These are phyloP conservation scores for Podarcis cretensis DNA, from an alignment of 2,113 vertebrate genomes.

Conservation along the genomic window DNA sequence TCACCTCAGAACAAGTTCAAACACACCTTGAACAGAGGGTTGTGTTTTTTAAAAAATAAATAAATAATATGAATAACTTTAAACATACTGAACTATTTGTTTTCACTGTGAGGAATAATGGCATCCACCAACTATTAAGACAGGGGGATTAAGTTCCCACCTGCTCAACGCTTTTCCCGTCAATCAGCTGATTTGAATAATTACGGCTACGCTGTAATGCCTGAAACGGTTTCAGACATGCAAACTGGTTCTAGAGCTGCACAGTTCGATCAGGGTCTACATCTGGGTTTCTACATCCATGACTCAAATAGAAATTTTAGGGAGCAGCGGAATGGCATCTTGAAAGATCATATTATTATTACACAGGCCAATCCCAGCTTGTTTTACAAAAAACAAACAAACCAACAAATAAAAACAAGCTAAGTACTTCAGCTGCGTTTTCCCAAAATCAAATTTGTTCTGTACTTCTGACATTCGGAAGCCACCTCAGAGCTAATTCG, in stretches of 20 bases:
- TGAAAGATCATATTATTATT: slow-evolving; percentile 67
- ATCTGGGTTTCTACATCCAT: not conserved
- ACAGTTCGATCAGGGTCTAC: not conserved
- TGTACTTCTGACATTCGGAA: not conserved
- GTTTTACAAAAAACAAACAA: slow-evolving; percentile 36
- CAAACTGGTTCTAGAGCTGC: not conserved
- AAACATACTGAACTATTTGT: not conserved
- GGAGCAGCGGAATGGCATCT: slow-evolving; percentile 19
- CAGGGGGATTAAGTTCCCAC: not conserved
- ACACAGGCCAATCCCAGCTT: slow-evolving; percentile 54
- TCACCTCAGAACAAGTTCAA: not conserved
- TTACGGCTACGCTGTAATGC: not conserved
- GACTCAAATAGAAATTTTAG: no score
- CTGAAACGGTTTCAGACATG: not conserved
- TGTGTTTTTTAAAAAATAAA: not conserved
- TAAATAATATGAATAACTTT: not conserved
- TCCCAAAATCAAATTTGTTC: slow-evolving; percentile 46
- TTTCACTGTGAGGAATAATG: not conserved
- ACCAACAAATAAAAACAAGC: not conserved
- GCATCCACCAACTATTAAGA: not conserved
- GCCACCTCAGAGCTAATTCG: not conserved
- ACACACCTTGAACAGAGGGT: no score
- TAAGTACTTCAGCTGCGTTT: slow-evolving; percentile 37
- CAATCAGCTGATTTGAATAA: not conserved
- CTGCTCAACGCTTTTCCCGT: not conserved